These are phyloP conservation scores for Urocitellus parryii DNA, from an alignment of 2,113 vertebrate genomes.

Conservation along the genomic window DNA sequence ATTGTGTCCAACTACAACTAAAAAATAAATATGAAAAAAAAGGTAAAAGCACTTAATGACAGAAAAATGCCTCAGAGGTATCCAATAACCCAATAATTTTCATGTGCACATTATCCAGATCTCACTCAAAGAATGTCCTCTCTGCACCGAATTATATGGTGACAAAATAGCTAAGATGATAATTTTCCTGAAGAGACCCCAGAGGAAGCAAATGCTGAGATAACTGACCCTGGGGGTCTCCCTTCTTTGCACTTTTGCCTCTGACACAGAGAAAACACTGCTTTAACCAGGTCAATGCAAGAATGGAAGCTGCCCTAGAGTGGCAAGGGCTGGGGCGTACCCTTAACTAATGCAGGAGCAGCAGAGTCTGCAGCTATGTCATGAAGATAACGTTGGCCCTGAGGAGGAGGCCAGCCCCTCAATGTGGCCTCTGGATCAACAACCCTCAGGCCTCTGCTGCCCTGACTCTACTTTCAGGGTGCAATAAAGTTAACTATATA, in stretches of 20 bases:
- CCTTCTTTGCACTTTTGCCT: not conserved
- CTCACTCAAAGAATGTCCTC: not conserved
- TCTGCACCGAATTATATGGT: no score
- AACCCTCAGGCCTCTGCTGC: not conserved
- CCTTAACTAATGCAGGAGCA: slow-evolving; percentile 3
- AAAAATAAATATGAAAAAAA: not conserved
- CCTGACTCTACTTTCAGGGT: rapidly evolving
- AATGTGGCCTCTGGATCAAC: not conserved
- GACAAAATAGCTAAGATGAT: no score
- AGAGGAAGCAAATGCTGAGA: not conserved
- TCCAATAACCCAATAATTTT: not conserved
- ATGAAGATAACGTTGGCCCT: not conserved
- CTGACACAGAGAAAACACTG: not conserved
- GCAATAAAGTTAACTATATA: not conserved
- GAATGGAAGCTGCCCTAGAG: slow-evolving; percentile 45
- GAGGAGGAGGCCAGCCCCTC: not conserved
- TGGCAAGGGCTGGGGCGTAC: not conserved
- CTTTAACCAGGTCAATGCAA: slow-evolving; percentile 22
- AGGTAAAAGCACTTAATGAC: not conserved
- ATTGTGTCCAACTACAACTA: no score
- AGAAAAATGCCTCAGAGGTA: not conserved
- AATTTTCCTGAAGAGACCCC: not conserved
- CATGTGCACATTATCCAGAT: not conserved
- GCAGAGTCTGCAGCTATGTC: not conserved
- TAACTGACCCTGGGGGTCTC: not conserved